Conservation (phyloP, 2,797 vertebrate species). For the Anomalospiza imberbis region DNA sequence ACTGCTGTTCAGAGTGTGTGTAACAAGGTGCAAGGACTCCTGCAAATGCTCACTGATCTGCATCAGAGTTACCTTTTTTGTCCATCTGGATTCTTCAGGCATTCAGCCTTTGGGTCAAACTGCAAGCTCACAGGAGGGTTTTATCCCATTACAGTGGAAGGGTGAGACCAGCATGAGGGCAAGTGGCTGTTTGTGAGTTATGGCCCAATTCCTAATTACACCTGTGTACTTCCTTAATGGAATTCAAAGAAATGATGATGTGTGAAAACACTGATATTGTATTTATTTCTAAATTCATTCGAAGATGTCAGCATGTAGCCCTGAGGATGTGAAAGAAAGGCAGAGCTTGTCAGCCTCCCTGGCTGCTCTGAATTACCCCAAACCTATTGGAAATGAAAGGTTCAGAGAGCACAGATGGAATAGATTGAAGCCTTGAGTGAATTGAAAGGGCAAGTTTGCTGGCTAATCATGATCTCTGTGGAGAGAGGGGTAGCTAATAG, state of each 20-base stretch:
- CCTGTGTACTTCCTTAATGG: constrained; percentile 43
- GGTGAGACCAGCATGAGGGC: not conserved
- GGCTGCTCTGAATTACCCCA: constrained; percentile 38
- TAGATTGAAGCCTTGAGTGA: constrained; percentile 50
- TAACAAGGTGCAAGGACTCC: not conserved
- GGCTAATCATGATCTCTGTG: constrained; percentile 5
- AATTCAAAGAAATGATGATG: constrained; percentile 52
- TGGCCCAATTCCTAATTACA: constrained; percentile 23
- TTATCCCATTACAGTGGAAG: not conserved
- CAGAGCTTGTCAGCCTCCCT: not conserved
- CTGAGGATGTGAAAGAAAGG: not conserved
- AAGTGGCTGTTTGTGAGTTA: constrained; percentile 34
- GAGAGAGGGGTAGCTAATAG: not conserved
- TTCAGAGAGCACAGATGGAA: constrained; percentile 58
- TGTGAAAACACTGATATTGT: constrained; percentile 13
- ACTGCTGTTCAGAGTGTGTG: not conserved
- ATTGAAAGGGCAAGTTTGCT: constrained; percentile 52
- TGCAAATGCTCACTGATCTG: not conserved
- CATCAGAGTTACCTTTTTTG: not conserved
- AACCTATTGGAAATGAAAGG: constrained; percentile 62
- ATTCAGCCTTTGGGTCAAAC: not conserved
- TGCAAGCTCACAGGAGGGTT: not conserved
- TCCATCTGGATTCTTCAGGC: not conserved
- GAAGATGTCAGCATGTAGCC: constrained; percentile 33
- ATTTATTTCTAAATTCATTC: constrained; percentile 59